Evolutionary conservation across 1,140 invertebrate species (phyloP), one percentile per base, ranked within the genome.

Genomic region (Cotesia typhae): DNA sequence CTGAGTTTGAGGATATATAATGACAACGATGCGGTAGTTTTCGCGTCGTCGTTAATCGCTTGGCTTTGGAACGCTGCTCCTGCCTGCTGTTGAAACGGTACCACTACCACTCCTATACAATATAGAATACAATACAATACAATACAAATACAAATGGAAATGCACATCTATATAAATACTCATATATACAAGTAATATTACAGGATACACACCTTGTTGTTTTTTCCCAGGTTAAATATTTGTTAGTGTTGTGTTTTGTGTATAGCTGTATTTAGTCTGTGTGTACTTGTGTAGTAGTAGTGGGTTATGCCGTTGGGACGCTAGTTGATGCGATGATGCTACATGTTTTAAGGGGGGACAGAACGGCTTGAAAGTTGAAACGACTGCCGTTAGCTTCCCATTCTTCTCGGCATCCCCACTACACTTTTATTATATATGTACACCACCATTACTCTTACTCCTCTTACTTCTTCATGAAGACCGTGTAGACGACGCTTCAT

Each of bases 281-380:
- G 36, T 70, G n/a, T 51, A 47, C 17, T 17, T 17, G 17, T 17
- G 20, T 14, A 37, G 55, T 69, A 51, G 20, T 61, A 61, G 68
- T 70, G 52, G 67, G 37, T 47, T 47, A 51, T 63, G 69, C 28
- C 59, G 59, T 12, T 47, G n/a, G 69, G 41, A 64, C 20, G 59
- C 59, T 47, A 60, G 59, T 12, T 47, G n/a, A 60, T 41, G 51
- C 20, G 59, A 38, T 47, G 69, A 53, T 61, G 53, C 66, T 67
- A 67, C 66, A 55, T 67, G 66, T 67, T 57, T 67, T 47, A 47
- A 47, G 41, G 5, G 41, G 41, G 66, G 66, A 51, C 14, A 67
- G 28, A 70, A 70, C 59, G 57, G 69, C 60, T 37, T 70, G 69
- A 70, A 64, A 70, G 69, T 70, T 70, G 60, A 70, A 70, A 70